Base-by-base conservation (phyloP, 2,797 vertebrate species). In the Craterocephalus amniculus region DNA sequence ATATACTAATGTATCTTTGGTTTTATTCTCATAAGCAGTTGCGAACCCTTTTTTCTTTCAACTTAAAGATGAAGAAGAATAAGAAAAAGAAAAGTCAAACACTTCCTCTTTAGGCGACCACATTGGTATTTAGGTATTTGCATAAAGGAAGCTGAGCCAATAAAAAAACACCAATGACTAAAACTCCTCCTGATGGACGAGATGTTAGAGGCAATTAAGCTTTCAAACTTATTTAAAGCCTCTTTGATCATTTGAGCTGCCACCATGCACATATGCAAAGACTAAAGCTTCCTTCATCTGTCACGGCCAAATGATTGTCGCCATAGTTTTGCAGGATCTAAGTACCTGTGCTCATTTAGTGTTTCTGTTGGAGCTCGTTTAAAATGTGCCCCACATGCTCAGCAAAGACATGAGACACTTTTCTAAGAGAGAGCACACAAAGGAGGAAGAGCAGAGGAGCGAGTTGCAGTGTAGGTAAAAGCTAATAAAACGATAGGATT, bases 401-500 rank as follows among this genome's bases (percentile, higher is more conserved):
- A 36, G 58, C 29, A 6, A 67, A 62, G 58, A 71, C n/a, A 58
- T 14, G 31, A 60, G 31, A 60, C 57, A 55, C 3, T 3, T 32
- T 40, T 4, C 22, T 2, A 63, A 31, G 26, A 72, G 1, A 78
- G 2, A 75, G 59, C 24, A 20, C 60, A 67, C 6, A 63, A 77
- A 61, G 26, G 18, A 49, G 18, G 18, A 35, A 62, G 60, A 60
- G 54, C 58, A 66, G 49, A 72, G 60, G 64, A 16, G 34, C 54
- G 59, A 32, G 58, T 6, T 65, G 64, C 61, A 70, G 52, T 65
- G 64, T 58, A 70, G 52, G 62, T 67, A 64, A 79, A 18, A 35
- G 52, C 62, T 67, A 73, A 83, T 84, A 78, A 18, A 20, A 64
- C 27, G 29, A 29, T 29, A 8, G 57, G 6, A 5, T 57, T 67